These are phyloP conservation scores for Limenitis camilla DNA, from an alignment of 2,888 invertebrate species.

Conservation along the genomic window DNA sequence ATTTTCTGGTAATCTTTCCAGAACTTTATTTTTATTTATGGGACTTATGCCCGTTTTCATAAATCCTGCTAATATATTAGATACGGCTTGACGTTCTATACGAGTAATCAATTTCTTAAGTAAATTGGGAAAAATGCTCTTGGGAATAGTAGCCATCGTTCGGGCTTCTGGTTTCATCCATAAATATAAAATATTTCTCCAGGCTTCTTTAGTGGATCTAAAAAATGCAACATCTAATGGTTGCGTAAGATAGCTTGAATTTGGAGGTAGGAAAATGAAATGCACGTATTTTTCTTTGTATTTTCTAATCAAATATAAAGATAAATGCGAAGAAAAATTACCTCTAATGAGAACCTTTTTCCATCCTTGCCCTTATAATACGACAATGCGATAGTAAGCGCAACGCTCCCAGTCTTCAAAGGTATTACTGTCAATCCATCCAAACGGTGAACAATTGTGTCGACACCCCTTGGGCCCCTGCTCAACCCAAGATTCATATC, in stretches of 20 bases:
- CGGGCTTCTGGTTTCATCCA: conserved; percentile 27
- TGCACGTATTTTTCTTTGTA: conserved; percentile 38
- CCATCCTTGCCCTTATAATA: background rate
- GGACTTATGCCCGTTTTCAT: conserved; percentile 25
- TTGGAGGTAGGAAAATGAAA: conserved; percentile 38
- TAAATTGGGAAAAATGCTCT: conserved; percentile 26
- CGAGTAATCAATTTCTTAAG: conserved; percentile 21
- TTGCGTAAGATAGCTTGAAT: conserved; percentile 37
- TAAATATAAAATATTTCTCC: conserved; percentile 25
- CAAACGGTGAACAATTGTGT: conserved; percentile 24
- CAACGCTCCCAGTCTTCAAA: conserved; percentile 26
- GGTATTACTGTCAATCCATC: conserved; percentile 22
- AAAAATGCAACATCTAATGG: conserved; percentile 34
- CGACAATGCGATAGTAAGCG: conserved; percentile 9
- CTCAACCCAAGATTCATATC: conserved; percentile 22
- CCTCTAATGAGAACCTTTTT: background rate
- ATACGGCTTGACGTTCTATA: conserved; percentile 9
- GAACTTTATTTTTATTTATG: conserved; percentile 18
- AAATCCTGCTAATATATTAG: conserved; percentile 26
- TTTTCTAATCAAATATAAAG: background rate
- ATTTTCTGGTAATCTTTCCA: conserved; percentile 21
- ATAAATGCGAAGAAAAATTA: background rate
- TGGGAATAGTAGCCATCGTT: conserved; percentile 18
- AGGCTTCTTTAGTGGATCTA: conserved; percentile 31
- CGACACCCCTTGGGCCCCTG: conserved; percentile 19